Base-by-base conservation (phyloP, 2,113 vertebrate species). In the Neodon shergylaensis region DNA sequence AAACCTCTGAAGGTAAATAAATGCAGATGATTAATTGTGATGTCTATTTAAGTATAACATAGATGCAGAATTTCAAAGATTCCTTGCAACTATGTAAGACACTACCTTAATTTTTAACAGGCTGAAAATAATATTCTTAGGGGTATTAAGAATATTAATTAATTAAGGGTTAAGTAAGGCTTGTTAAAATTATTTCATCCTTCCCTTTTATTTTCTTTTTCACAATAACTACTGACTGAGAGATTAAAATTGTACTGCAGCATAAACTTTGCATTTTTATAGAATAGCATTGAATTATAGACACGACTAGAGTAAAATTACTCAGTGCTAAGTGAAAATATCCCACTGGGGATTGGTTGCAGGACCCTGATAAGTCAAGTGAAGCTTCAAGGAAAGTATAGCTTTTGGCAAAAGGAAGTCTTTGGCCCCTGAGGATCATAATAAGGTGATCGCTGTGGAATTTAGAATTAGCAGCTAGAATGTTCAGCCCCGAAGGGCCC, bases 361-460 rank as follows among this genome's bases (percentile, higher is more conserved):
- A 83, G 44, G 36, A 42, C 26, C 85, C 24, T 63, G 16, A 47
- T 85, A 95, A 95, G 91, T 95, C 31, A 94, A 58, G 77, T 39
- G 3, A 81, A 17, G 7, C 21, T 94, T 94, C 58, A 14, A 31
- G 13, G 54, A 42, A 86, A 94, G 2, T 19, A 0, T 79, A 92
- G 28, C 11, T 86, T 65, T 6, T 24, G 52, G 31, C 21, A 70
- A 94, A 92, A 13, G 10, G 26, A 92, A 73, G 36, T 79, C 76
- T 17, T 81, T 5, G 44, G 16, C 24, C 95, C 61, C 78, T 81
- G 68, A 47, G 92, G 31, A 77, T 66, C 84, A 3, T 86, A 49
- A 88, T 88, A 58, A n/a, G 87, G 73, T 68, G 83, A 47, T 28
- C 94, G 1, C 58, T 78, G 2, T 7, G 8, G 52, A 95, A 14